A percentile compares a stretch with the other conserved stretches of the same genome.
These are phyloP conservation scores for Ormyrus thymus DNA, from an alignment of 2,888 invertebrate genomes.

Conservation along the genomic window DNA sequence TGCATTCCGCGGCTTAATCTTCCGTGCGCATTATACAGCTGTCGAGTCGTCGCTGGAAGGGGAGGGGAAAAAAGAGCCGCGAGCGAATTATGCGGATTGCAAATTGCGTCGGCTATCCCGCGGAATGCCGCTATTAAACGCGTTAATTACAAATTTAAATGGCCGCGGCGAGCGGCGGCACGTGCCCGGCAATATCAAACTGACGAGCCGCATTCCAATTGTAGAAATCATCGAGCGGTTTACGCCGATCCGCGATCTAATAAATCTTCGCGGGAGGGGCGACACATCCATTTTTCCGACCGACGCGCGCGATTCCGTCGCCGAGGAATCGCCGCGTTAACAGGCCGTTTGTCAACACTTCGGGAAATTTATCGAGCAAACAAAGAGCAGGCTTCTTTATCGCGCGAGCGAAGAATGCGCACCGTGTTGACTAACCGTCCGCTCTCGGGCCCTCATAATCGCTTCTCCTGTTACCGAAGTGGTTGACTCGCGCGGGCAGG, in stretches of 20 bases:
- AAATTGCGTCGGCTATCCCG: conserved; percentile 29
- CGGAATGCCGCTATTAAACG: conserved; percentile 38
- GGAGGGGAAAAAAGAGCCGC: not conserved
- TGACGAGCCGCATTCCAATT: conserved; percentile 38
- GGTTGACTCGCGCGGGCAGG: too few species aligned
- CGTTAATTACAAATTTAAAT: conserved; percentile 48
- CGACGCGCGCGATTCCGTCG: too few species aligned
- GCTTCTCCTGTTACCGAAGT: too few species aligned
- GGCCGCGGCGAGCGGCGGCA: not conserved
- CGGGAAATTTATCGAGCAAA: too few species aligned
- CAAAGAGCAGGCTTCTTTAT: too few species aligned
- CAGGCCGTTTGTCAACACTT: too few species aligned
- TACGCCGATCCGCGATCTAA: not conserved
- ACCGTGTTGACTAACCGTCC: too few species aligned
- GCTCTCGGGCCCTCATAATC: too few species aligned
- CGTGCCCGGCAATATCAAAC: conserved; percentile 21
- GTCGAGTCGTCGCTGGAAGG: not conserved
- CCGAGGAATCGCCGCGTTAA: too few species aligned
- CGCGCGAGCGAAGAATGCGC: too few species aligned
- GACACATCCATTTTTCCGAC: too few species aligned
- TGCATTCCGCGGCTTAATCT: conserved; percentile 18
- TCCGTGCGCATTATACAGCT: not conserved
- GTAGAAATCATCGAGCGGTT: conserved; percentile 31
- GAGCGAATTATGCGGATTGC: conserved; percentile 35
- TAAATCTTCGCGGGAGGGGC: too few species aligned